These are phyloP conservation scores for Drosophila arizonae DNA, from an alignment of 1,140 invertebrate species.

Conservation along the genomic window DNA sequence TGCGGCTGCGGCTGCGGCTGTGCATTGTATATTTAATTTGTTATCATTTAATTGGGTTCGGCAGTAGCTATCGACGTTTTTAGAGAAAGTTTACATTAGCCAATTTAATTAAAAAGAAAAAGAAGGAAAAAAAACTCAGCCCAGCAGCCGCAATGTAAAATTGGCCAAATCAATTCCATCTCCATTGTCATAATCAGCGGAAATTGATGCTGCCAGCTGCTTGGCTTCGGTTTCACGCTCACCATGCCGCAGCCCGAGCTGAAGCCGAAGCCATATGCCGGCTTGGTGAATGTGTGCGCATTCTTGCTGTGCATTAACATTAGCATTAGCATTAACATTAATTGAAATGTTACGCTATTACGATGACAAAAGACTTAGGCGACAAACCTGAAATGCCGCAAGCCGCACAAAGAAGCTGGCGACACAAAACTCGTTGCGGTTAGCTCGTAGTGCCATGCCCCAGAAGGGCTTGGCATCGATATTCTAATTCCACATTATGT, in stretches of 20 bases:
- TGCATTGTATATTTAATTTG: constrained; percentile 60
- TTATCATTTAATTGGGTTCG: constrained; percentile 77
- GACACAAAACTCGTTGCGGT: constrained; percentile 19
- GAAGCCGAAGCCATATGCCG: constrained; percentile 47
- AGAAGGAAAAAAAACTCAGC: neutral
- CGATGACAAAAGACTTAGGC: constrained; percentile 54
- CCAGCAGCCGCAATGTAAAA: constrained; percentile 25
- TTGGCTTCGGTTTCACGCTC: constrained; percentile 46
- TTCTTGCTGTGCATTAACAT: neutral
- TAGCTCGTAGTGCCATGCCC: neutral
- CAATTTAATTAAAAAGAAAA: constrained; percentile 57
- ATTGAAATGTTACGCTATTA: constrained; percentile 72
- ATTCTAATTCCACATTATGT: constrained; percentile 1
- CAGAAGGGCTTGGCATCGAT: neutral
- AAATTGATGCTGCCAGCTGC: constrained; percentile 33
- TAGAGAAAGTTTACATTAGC: constrained; percentile 60
- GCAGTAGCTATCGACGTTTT: constrained; percentile 55
- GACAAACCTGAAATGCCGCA: constrained; percentile 52
- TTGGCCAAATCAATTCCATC: constrained; percentile 62
- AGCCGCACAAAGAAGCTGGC: too few species aligned
- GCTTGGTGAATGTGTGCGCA: neutral
- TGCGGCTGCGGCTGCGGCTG: constrained; percentile 21
- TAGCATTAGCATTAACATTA: constrained; percentile 24
- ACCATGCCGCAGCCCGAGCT: neutral
- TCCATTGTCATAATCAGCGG: constrained; percentile 43